Base-by-base conservation (phyloP, 2,888 invertebrate genomes). In the Macaria liturata region DNA sequence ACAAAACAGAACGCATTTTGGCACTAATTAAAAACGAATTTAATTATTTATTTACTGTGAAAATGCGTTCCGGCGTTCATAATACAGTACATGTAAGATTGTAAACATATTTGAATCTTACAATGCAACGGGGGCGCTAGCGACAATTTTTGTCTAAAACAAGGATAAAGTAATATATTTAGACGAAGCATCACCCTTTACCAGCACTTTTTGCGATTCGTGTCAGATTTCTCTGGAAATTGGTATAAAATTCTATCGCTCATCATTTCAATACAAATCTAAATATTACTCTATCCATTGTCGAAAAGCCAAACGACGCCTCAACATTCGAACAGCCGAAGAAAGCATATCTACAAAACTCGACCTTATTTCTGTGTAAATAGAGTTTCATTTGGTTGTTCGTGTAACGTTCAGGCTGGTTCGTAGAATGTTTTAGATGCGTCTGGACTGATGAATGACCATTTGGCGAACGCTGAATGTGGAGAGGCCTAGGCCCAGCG, bases 381-480 rank as follows among this genome's bases (percentile, higher is more conserved):
- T 58, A 58, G 50, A 32, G 43, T 3, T 50, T 37, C 4, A 9
- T 6, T 9, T 20, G 20, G n/a, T 4, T 46, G 34, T 31, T 44
- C 58, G 57, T 31, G 30, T 46, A 53, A 51, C 42, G 8, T 46
- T 60, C 40, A 46, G 56, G 52, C 42, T 44, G 49, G 61, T 60
- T 66, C 63, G 63, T 64, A 60, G 67, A 57, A 59, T 39, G 59
- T 62, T 66, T 67, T 70, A 68, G 76, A 91, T 74, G 72, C 91
- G 76, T 70, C 88, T 83, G 66, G 86, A 77, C 66, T 92, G 92
- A 72, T 79, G 86, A 62, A 93, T 78, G 70, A 93, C 82, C 92
- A 94, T 92, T 71, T 94, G 94, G 71, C 94, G 94, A 52, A 94
- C 89, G 83, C 94, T 94, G 83, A 93, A 94, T 46, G 94, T 93